Evolutionary conservation across 1,140 invertebrate species (phyloP).

Genomic region (Armadillidium nasatum): DNA sequence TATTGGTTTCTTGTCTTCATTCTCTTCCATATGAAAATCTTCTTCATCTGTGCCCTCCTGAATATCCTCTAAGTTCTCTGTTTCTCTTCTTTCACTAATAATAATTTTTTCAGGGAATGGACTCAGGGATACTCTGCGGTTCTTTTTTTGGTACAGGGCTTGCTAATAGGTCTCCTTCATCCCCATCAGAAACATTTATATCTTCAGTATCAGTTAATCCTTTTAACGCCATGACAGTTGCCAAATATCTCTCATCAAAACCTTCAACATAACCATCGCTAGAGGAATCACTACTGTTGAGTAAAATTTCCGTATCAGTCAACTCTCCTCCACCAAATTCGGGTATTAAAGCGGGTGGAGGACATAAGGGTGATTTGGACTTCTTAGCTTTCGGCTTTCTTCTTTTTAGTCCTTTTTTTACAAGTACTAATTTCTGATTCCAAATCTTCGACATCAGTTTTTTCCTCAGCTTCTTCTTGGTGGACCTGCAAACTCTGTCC

Average conservation of each 20-base stretch:
- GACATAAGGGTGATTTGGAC: neutral
- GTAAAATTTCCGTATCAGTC: neutral
- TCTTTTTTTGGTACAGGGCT: slow-evolving; percentile 28
- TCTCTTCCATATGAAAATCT: slow-evolving; percentile 36
- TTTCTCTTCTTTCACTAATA: slow-evolving; percentile 33
- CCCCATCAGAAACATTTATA: slow-evolving; percentile 32
- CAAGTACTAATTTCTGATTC: neutral
- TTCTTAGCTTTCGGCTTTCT: neutral
- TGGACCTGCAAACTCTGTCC: slow-evolving; percentile 6
- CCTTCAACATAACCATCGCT: neutral
- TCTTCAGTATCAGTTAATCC: slow-evolving; percentile 27
- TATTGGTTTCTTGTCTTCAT: slow-evolving; percentile 27
- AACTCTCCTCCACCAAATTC: neutral
- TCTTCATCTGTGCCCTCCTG: slow-evolving; percentile 34
- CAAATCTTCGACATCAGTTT: slow-evolving; percentile 21
- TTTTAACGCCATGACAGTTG: neutral
- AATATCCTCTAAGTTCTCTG: slow-evolving; percentile 16
- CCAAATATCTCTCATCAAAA: neutral
- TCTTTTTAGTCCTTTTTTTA: neutral
- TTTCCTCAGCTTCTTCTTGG: slow-evolving; percentile 18
- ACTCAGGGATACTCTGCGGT: slow-evolving; percentile 17
- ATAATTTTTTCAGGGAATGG: slow-evolving; percentile 31
- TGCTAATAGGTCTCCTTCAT: slow-evolving; percentile 26
- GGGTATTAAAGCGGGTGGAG: neutral
- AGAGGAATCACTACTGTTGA: neutral